phyloP scores from a whole-genome alignment of 1,140 invertebrate genomes.

The Palaemon carinicauda region DNA sequence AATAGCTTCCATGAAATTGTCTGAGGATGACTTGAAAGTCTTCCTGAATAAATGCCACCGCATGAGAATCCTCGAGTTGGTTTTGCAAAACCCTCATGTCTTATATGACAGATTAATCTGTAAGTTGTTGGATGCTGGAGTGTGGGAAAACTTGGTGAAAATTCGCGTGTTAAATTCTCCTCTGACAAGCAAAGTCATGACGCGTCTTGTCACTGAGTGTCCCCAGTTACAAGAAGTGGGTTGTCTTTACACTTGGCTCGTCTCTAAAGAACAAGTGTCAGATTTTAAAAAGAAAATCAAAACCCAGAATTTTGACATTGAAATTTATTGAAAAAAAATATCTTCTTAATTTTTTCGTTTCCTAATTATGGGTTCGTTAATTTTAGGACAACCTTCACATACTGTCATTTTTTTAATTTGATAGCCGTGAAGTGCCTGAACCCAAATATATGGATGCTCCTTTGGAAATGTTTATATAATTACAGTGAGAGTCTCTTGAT shows the following conservation, averaged over 20 bases:
- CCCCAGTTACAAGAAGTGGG: conserved; percentile 52
- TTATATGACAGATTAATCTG: conserved; percentile 55
- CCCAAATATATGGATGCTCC: no score
- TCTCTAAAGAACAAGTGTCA: conserved; percentile 55
- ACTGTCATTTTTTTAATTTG: neutral
- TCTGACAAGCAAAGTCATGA: conserved; percentile 54
- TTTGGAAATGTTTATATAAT: no score
- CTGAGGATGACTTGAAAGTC: conserved; percentile 56
- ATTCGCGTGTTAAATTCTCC: conserved; percentile 56
- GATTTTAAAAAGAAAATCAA: conserved; percentile 52
- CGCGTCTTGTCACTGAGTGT: conserved; percentile 52
- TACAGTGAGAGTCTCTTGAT: no score
- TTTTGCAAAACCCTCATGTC: conserved; percentile 56
- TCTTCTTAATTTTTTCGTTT: neutral
- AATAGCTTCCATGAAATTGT: conserved; percentile 55
- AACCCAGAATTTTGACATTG: conserved; percentile 56
- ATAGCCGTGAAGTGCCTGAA: no score
- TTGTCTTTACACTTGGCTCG: conserved; percentile 57
- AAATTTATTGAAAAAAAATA: conserved; percentile 46
- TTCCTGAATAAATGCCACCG: conserved; percentile 50
- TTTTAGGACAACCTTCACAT: neutral
- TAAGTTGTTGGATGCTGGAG: conserved; percentile 50
- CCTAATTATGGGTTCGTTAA: neutral
- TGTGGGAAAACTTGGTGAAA: conserved; percentile 52
- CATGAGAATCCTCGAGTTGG: conserved; percentile 53